These are phyloP conservation scores for Propithecus coquereli DNA, from an alignment of 2,113 vertebrate species.

Conservation along the genomic window DNA sequence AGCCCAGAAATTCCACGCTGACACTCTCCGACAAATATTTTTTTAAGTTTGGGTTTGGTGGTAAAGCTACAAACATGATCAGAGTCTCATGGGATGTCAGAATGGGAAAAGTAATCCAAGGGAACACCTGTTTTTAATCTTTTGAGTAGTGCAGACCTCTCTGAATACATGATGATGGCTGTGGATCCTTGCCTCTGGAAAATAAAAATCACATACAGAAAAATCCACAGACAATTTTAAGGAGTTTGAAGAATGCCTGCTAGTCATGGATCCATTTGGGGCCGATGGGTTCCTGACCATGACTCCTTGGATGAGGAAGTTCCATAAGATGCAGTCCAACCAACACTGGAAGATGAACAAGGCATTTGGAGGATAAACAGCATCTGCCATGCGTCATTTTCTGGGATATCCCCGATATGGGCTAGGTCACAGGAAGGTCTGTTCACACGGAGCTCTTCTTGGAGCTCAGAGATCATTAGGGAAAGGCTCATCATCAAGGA, in stretches of 20 bases:
- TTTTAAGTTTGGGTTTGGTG: background rate
- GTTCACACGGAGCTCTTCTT: background rate
- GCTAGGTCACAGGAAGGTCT: background rate
- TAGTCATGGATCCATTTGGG: too few relatives aligned
- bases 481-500: background rate
- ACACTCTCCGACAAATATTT: background rate
- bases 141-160: background rate
- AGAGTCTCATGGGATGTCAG: background rate
- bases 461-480: background rate
- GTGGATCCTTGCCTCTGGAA: background rate
- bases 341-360: background rate
- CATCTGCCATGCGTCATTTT: background rate
- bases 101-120: background rate
- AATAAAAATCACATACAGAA: background rate
- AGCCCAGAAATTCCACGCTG: background rate
- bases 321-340: background rate
- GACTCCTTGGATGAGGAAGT: background rate
- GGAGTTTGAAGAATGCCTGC: background rate
- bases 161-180: background rate
- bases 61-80: background rate
- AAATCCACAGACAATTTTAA: background rate
- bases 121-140: background rate
- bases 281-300: background rate
- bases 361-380: background rate
- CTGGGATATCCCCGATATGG: too few relatives aligned